Evolutionary conservation across 2,113 vertebrate species (phyloP), one percentile per base, ranked within the genome.

Genomic region (Climacteris rufus): DNA sequence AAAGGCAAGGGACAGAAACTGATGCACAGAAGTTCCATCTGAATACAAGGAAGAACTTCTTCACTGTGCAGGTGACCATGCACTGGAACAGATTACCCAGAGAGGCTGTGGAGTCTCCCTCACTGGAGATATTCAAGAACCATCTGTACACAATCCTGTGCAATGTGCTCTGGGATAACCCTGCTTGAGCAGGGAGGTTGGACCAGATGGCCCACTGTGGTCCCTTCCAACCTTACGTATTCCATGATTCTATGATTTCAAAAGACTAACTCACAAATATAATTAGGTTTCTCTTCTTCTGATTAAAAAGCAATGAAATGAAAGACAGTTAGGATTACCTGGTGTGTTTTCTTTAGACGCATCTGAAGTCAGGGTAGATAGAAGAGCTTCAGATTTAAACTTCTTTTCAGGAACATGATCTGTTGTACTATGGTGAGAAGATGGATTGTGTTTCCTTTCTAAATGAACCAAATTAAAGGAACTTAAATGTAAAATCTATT

Each of bases 391-490:
- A n/a, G 99, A 99, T 96, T 99, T 99, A 96, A 99, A 99, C 96
- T 99, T 99, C 98, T 99, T 99, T 97, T 99, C 99, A 57, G 99
- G 98, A 91, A 99, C 98, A 33, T 99, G 99, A 94, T 99, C 99
- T 76, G 99, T 98, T 47, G 99, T 98, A 27, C 99, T 98, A 97
- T 99, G 99, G 91, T 99, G 99, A 83, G 98, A 96, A 18, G 99
- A 98, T 53, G 99, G 97, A 69, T 98, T 99, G 97, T 99, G 99
- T 97, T 99, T 99, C 96, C 99, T 99, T 98, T 99, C 99, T 99
- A 97, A 88, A 98, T 42, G 53, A 89, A 96, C 86, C n/a, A 97
- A 75, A 91, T 5, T 1, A 90, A 95, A 35, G 72, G 35, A 88
- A 89, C 42, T 54, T 68, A 71, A 84, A 81, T 42, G 31, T 37